Evolutionary conservation across 1,140 invertebrate species (phyloP).

Genomic region (Neodiprion pinetum): DNA sequence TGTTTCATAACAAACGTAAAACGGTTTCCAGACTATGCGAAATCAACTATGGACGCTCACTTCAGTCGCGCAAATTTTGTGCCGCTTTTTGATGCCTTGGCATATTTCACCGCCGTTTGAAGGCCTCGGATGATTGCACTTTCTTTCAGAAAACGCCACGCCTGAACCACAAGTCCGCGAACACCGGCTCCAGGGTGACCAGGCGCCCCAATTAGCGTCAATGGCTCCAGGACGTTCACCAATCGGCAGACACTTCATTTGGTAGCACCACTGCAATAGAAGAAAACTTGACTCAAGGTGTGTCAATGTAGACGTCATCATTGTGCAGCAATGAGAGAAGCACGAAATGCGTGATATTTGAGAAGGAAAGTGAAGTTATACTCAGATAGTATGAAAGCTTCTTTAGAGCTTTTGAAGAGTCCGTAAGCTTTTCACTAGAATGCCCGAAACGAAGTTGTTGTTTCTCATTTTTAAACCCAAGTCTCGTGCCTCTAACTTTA

Average conservation of each 20-base stretch:
- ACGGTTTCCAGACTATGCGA: not conserved
- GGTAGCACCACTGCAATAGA: constrained; percentile 66
- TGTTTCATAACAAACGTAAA: constrained; percentile 8
- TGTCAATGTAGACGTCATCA: too few relatives aligned
- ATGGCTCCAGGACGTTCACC: constrained; percentile 63
- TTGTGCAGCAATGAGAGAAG: too few relatives aligned
- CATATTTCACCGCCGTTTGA: constrained; percentile 67
- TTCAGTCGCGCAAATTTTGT: constrained; percentile 66
- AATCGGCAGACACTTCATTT: constrained; percentile 65
- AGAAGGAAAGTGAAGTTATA: too few relatives aligned
- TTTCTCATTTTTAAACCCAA: too few relatives aligned
- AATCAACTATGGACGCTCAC: constrained; percentile 41
- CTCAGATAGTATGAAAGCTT: too few relatives aligned
- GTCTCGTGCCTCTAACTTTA: too few relatives aligned
- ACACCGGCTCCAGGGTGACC: constrained; percentile 66
- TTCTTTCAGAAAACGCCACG: constrained; percentile 51
- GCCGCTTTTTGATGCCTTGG: constrained; percentile 47
- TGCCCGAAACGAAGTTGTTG: too few relatives aligned
- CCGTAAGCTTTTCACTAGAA: too few relatives aligned
- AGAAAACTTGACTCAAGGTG: not conserved
- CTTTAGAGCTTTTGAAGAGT: too few relatives aligned
- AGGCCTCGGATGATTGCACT: constrained; percentile 58
- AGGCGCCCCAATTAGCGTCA: constrained; percentile 66
- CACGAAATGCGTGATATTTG: too few relatives aligned
- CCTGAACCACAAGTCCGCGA: constrained; percentile 68